phyloP scores from a whole-genome alignment of 2,113 vertebrate genomes.

The Psilopogon haemacephalus region DNA sequence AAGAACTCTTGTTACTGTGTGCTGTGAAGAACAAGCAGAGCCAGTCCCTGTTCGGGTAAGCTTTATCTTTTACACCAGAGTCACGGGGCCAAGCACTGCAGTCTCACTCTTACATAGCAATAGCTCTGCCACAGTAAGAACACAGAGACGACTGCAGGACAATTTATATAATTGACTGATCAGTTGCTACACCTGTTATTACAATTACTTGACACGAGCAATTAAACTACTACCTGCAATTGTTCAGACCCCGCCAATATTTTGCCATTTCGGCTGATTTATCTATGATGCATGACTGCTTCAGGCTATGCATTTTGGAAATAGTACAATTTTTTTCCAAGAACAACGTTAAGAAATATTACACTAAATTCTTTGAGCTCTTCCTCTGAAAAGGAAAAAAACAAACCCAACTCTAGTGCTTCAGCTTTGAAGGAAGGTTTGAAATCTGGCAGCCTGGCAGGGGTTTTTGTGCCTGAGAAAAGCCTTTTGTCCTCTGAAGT shows the following conservation, averaged over 20 bases:
- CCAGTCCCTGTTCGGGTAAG: neutral
- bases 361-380: neutral
- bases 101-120: neutral
- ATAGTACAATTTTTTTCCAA: neutral
- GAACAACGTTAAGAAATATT: neutral
- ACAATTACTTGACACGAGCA: constrained; percentile 9
- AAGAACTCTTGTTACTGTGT: neutral
- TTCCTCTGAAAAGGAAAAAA: neutral
- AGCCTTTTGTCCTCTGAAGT: neutral
- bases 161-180: constrained; percentile 31
- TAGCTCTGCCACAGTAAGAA: neutral
- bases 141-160: neutral
- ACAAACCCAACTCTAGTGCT: neutral
- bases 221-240: constrained; percentile 49
- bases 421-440: neutral
- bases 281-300: neutral
- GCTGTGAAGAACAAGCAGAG: neutral
- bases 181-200: constrained; percentile 44
- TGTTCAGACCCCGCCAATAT: neutral
- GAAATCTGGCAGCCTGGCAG: neutral
- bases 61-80: neutral
- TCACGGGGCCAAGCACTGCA: neutral
- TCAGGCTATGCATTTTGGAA: neutral
- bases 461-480: neutral
- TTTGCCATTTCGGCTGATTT: neutral